A percentile compares a stretch with the other conserved stretches of the same genome.
Conservation (phyloP, 2,888 invertebrate genomes). For the Aplocera efformata region DNA sequence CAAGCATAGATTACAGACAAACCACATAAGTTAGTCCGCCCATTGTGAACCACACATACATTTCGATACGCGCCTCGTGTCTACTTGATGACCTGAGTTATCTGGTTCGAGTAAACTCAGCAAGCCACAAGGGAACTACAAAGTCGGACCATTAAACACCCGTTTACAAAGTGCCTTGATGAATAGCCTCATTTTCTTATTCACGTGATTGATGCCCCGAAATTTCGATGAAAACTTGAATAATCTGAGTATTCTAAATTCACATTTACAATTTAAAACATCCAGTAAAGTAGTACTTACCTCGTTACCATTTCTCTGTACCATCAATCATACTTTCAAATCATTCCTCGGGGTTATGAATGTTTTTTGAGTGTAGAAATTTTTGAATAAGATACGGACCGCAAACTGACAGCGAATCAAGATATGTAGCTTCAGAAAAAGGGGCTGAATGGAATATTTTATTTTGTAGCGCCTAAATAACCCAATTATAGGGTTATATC, state of each 20-base stretch:
- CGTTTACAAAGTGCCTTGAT: constrained; percentile 16
- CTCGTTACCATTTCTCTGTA: constrained; percentile 44
- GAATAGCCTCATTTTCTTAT: constrained; percentile 27
- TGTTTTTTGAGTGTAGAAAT: constrained; percentile 45
- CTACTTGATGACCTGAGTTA: too few species aligned
- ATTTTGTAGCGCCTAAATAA: too few species aligned
- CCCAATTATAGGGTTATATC: too few species aligned
- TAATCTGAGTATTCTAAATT: constrained; percentile 32
- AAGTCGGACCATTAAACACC: constrained; percentile 14
- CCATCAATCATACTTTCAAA: constrained; percentile 63
- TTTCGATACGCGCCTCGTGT: too few species aligned
- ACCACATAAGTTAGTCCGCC: too few species aligned
- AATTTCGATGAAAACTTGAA: constrained; percentile 32
- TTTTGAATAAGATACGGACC: constrained; percentile 44
- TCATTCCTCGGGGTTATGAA: constrained; percentile 49
- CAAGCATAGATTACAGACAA: too few species aligned
- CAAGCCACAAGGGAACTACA: too few species aligned
- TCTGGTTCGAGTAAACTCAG: too few species aligned
- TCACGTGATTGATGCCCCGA: constrained; percentile 29
- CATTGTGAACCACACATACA: too few species aligned
- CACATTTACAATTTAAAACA: constrained; percentile 44
- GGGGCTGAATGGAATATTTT: constrained; percentile 11
- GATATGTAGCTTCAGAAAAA: constrained; percentile 26
- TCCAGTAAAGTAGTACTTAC: constrained; percentile 43
- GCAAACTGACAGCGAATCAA: constrained; percentile 36